Evolutionary conservation across 35 echinoderm and acorn worm genomes (phyloP).

Genomic region (Lytechinus pictus): DNA sequence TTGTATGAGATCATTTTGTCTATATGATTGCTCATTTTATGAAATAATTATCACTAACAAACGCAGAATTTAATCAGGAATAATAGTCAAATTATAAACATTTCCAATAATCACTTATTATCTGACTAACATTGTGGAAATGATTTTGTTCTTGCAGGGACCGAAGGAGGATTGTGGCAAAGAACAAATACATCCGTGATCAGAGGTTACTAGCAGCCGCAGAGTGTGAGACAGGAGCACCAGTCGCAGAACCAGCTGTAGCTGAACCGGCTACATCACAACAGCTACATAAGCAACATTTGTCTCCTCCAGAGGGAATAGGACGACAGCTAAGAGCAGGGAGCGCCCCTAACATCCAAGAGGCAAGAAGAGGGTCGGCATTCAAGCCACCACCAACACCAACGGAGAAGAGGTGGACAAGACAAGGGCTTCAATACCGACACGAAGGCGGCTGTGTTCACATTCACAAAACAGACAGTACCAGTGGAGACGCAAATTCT

Average conservation of each 20-base stretch:
- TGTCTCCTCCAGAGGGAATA: background rate
- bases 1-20: background rate
- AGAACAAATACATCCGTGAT: slow-evolving; percentile 50
- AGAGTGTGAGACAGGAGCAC: slow-evolving; percentile 54
- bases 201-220: slow-evolving; percentile 55
- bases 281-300: background rate
- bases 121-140: no score
- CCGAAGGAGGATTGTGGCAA: slow-evolving; percentile 53
- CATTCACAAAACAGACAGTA: slow-evolving; percentile 71
- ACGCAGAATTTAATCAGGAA: no score
- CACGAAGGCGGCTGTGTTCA: slow-evolving; percentile 65
- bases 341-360: slow-evolving; percentile 54
- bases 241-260: background rate
- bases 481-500: slow-evolving; percentile 13
- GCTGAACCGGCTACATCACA: background rate
- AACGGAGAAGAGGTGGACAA: slow-evolving; percentile 63
- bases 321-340: slow-evolving; percentile 34
- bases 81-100: no score
- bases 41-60: no score
- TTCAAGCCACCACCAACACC: slow-evolving; percentile 68
- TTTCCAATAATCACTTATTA: no score
- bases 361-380: slow-evolving; percentile 58
- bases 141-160: slow-evolving; percentile 42
- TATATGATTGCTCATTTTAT: no score
- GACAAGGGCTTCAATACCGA: slow-evolving; percentile 64